These are phyloP conservation scores for Rhizoglyphus robini DNA, from an alignment of 1,140 invertebrate genomes.

Conservation along the genomic window DNA sequence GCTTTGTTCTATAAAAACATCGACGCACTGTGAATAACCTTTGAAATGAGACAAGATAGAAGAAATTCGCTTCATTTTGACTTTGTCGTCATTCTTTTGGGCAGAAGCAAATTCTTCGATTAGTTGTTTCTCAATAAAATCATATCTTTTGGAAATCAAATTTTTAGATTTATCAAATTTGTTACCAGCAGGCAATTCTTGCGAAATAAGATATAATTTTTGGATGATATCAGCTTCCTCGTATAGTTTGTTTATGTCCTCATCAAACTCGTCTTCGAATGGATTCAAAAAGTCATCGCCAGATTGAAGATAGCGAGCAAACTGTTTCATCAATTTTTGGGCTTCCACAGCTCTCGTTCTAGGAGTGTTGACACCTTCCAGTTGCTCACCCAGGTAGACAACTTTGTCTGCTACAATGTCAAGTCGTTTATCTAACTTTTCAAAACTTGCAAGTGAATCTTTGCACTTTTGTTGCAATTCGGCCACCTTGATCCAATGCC, in stretches of 20 bases:
- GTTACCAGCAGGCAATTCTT: constrained; percentile 73
- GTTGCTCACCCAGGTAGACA: constrained; percentile 87
- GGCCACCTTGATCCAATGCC: constrained; percentile 61
- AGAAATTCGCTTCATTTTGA: constrained; percentile 84
- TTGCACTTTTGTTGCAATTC: constrained; percentile 76
- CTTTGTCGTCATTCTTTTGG: constrained; percentile 60
- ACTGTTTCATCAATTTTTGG: constrained; percentile 79
- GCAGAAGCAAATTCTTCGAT: constrained; percentile 90
- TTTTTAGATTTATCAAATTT: constrained; percentile 74
- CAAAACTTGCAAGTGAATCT: constrained; percentile 67
- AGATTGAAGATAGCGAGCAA: constrained; percentile 65
- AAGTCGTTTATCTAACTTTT: constrained; percentile 85
- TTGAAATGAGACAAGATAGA: constrained; percentile 85
- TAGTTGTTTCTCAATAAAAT: constrained; percentile 77
- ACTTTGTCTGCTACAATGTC: constrained; percentile 94
- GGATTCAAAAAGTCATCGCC: constrained; percentile 1
- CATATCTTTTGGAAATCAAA: constrained; percentile 84
- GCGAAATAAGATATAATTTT: constrained; percentile 85
- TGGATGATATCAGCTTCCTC: constrained; percentile 98
- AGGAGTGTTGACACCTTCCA: constrained; percentile 91
- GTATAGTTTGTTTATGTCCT: constrained; percentile 47
- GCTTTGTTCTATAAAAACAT: constrained; percentile 92
- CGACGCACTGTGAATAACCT: constrained; percentile 85
- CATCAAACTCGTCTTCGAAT: background rate
- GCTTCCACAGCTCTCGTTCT: constrained; percentile 84